phyloP scores from a whole-genome alignment of 2,113 vertebrate species.

The Rhipidura dahli region DNA sequence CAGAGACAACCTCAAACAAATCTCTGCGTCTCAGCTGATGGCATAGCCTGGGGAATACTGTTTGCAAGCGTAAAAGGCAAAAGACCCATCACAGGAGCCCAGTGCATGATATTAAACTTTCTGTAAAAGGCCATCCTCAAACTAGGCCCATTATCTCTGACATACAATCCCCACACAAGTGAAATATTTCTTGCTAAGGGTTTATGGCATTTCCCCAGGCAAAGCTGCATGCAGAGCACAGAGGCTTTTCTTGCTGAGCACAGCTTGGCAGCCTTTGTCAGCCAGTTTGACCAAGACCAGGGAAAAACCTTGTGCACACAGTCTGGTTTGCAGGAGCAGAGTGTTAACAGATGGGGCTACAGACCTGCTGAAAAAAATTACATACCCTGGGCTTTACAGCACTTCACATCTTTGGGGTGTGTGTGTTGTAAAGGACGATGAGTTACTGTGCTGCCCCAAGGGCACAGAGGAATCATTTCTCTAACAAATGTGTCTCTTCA shows the following conservation, averaged over 20 bases:
- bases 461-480: not conserved
- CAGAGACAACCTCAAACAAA: not conserved
- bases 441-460: not conserved
- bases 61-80: conserved; percentile 23
- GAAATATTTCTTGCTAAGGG: conserved; percentile 45
- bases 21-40: not conserved
- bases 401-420: not conserved
- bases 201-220: conserved; percentile 37
- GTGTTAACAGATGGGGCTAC: not conserved
- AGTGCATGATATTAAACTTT: conserved; percentile 35
- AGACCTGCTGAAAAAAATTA: not conserved
- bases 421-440: not conserved
- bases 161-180: conserved; percentile 17
- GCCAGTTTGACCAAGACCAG: not conserved
- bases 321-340: not conserved
- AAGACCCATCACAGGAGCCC: not conserved
- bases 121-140: conserved; percentile 54
- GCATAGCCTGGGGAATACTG: not conserved
- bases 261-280: not conserved
- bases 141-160: conserved; percentile 38
- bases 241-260: not conserved
- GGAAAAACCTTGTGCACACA: not conserved
- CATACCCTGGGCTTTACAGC: not conserved
- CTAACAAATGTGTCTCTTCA: not conserved
- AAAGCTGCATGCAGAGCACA: not conserved